These are phyloP conservation scores for Ormia ochracea DNA, from an alignment of 2,888 invertebrate genomes.

Conservation along the genomic window DNA sequence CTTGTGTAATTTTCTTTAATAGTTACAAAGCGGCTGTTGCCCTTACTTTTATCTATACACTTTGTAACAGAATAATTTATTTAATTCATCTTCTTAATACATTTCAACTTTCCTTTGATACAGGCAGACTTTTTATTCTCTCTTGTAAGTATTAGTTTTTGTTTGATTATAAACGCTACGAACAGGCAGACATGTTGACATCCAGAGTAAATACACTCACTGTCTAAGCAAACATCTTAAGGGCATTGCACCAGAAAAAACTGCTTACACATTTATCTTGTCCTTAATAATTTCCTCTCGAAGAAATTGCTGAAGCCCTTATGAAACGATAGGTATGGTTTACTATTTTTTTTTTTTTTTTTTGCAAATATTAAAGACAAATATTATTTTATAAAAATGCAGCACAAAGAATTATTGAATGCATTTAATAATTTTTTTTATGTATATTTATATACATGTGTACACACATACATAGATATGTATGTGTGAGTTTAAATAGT, in stretches of 20 bases:
- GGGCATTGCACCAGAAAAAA: slow-evolving; percentile 25
- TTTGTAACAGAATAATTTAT: background rate
- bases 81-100: slow-evolving; percentile 12
- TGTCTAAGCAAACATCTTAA: slow-evolving; percentile 17
- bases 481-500: no score
- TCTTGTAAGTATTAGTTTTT: background rate
- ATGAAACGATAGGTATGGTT: background rate
- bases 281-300: slow-evolving; percentile 8
- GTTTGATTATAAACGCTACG: background rate
- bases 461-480: no score
- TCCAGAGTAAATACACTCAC: background rate
- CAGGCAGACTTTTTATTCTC: background rate
- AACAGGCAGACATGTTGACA: background rate
- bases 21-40: background rate
- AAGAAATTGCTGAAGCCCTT: background rate
- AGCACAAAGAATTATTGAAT: no score
- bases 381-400: no score
- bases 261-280: slow-evolving; percentile 18
- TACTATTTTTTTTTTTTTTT: no score
- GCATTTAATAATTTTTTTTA: no score
- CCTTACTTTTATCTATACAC: background rate
- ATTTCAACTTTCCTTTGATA: background rate
- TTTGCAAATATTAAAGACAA: no score
- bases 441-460: no score
- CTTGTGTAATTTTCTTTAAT: background rate